Conservation (phyloP, 2,113 vertebrate species). For the Cyanoliseus patagonus region DNA sequence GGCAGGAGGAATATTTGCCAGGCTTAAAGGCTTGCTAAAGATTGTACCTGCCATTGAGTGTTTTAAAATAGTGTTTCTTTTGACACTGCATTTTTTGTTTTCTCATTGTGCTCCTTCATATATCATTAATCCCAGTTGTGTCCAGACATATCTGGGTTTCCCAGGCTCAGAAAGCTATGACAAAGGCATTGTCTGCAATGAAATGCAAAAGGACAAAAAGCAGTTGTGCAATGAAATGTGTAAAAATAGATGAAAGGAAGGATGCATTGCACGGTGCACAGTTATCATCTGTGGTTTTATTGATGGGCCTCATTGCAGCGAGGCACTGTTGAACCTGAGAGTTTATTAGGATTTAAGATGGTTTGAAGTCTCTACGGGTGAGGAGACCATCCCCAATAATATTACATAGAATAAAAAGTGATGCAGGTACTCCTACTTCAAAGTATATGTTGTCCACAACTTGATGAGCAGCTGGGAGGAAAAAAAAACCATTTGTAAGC, state of each 20-base stretch:
- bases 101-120: background rate
- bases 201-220: background rate
- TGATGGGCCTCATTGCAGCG: rapidly evolving
- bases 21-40: background rate
- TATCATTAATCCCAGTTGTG: background rate
- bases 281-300: rapidly evolving
- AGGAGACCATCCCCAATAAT: background rate
- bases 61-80: background rate
- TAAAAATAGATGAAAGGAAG: background rate
- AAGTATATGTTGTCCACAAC: background rate
- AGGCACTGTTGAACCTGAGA: background rate
- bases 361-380: background rate
- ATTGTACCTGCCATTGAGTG: background rate
- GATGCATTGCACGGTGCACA: rapidly evolving
- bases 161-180: background rate
- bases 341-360: background rate
- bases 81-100: background rate
- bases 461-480: background rate
- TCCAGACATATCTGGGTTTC: background rate
- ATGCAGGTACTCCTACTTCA: background rate
- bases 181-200: background rate
- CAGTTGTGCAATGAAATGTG: rapidly evolving
- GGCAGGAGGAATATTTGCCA: background rate
- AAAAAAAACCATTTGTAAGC: background rate
- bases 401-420: rapidly evolving